Conservation (phyloP, 2,113 vertebrate species). For the Plecotus auritus region DNA sequence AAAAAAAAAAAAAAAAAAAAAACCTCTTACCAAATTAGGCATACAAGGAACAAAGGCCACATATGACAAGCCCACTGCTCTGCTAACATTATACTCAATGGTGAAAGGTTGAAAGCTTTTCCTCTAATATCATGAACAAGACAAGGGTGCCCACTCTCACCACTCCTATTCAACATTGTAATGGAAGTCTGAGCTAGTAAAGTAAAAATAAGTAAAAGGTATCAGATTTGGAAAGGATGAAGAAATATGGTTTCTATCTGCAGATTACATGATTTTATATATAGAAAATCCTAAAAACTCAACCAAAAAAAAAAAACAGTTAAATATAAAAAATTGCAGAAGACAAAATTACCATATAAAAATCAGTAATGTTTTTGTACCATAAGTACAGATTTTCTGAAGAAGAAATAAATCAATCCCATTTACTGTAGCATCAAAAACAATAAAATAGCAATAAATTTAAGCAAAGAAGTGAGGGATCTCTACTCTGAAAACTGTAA, state of each 20-base stretch:
- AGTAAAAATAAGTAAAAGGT: neutral
- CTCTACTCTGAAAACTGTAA: too few relatives aligned
- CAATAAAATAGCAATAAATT: too few relatives aligned
- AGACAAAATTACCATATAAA: neutral
- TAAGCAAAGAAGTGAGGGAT: too few relatives aligned
- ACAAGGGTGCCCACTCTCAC: neutral
- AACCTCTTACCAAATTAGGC: neutral
- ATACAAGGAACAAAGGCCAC: neutral
- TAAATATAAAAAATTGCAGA: neutral
- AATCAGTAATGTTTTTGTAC: neutral
- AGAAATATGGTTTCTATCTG: neutral
- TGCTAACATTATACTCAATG: neutral
- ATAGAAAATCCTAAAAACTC: neutral
- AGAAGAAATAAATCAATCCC: too few relatives aligned
- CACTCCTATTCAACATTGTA: neutral
- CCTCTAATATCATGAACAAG: neutral
- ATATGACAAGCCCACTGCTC: neutral
- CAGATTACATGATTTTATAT: neutral
- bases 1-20: neutral
- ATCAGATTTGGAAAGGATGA: neutral
- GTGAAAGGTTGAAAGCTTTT: neutral
- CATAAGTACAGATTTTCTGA: too few relatives aligned
- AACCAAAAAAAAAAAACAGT: neutral
- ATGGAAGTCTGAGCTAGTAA: neutral
- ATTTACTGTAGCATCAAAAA: too few relatives aligned